These are phyloP conservation scores for Serinus canaria DNA, from an alignment of 2,113 vertebrate species.

Conservation along the genomic window DNA sequence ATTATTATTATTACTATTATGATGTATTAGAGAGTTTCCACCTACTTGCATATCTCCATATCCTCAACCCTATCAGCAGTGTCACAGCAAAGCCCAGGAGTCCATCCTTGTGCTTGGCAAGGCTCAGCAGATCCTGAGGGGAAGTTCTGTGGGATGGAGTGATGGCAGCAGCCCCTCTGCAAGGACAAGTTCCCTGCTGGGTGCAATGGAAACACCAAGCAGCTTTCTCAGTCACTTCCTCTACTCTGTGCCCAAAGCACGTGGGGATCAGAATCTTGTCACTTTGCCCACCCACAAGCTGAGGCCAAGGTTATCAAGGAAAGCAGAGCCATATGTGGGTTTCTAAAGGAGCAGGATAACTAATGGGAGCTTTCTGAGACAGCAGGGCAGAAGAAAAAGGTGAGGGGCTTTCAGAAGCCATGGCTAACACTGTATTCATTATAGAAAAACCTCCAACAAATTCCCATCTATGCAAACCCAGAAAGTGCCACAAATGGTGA, in stretches of 20 bases:
- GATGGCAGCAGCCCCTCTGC: neutral
- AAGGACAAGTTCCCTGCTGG: neutral
- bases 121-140: neutral
- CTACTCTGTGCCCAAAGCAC: neutral
- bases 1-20: slow-evolving; percentile 73
- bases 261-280: neutral
- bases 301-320: neutral
- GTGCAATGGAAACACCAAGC: neutral
- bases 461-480: neutral
- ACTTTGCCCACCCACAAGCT: neutral
- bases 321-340: neutral
- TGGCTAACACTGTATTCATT: neutral
- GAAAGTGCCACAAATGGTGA: slow-evolving; percentile 23
- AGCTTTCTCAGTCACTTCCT: neutral
- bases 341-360: neutral
- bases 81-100: slow-evolving; percentile 6
- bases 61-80: slow-evolving; percentile 1
- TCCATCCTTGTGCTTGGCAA: neutral
- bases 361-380: neutral
- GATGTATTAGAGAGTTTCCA: slow-evolving; percentile 72
- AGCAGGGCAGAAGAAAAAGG: neutral
- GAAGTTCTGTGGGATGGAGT: neutral
- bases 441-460: neutral
- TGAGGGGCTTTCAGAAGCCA: neutral
- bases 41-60: slow-evolving; percentile 64